phyloP scores from a whole-genome alignment of 1,140 invertebrate genomes.

The Anoplolepis gracilipes region DNA sequence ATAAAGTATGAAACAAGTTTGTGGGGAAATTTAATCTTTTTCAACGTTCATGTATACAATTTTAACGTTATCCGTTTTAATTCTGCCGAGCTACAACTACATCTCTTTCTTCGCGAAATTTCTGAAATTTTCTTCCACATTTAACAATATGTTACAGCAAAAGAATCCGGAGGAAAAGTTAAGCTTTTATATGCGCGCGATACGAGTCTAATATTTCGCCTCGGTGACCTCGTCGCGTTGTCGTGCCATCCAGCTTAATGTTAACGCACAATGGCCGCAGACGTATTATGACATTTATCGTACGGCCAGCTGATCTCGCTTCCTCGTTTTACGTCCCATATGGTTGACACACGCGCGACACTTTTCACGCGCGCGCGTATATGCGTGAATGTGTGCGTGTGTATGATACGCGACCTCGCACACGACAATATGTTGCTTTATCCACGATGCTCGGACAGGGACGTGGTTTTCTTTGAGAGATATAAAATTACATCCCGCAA shows the following conservation, averaged over 20 bases:
- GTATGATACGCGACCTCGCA: constrained; percentile 4
- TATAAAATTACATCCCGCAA: constrained; percentile 20
- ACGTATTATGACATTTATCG: constrained; percentile 68
- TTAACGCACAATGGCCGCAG: constrained; percentile 48
- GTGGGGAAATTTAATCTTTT: background rate
- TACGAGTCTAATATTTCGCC: constrained; percentile 35
- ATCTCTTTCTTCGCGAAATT: background rate
- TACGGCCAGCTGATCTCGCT: constrained; percentile 57
- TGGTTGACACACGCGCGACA: constrained; percentile 5
- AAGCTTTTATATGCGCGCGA: background rate
- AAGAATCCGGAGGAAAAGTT: background rate
- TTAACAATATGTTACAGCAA: background rate
- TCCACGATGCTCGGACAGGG: background rate
- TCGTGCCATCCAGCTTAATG: constrained; percentile 47
- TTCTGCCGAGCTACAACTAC: background rate
- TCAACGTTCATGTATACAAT: background rate
- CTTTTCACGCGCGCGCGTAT: constrained; percentile 15
- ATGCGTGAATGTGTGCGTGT: background rate
- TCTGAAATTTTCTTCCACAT: background rate
- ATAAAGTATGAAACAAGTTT: background rate
- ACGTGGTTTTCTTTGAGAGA: constrained; percentile 17
- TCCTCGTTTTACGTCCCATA: constrained; percentile 34
- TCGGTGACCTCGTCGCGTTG: constrained; percentile 53
- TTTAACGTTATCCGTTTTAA: background rate
- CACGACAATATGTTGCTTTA: constrained; percentile 15